Base-by-base conservation (phyloP, 2,888 invertebrate species). In the Oegoconia quadripuncta region DNA sequence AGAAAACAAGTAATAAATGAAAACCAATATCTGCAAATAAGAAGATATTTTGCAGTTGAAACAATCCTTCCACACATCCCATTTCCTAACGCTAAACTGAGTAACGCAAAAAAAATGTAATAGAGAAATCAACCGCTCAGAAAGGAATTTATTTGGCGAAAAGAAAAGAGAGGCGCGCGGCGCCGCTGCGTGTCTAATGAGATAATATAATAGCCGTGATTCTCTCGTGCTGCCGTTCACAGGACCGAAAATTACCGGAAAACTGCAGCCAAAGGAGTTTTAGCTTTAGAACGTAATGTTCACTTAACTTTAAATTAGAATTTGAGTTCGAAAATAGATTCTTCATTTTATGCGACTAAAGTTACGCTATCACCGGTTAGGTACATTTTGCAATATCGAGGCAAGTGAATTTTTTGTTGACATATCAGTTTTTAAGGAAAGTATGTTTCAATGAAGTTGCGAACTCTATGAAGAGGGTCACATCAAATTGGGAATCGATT, bases 141-240 rank as follows among this genome's bases (percentile, higher is more conserved):
- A 68, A 70, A 66, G 71, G 73, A 83, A 82, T 82, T 82, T 80
- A 81, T 83, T 77, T 75, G 72, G 76, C 73, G 72, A 71, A 70
- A 71, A 73, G 67, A 68, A 68, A 68, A 66, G 68, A 63, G 67
- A 67, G 65, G 69, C 59, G 66, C 62, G 64, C 65, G 63, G 35
- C 30, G 67, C 71, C 65, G 72, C 70, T 70, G 76, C 83, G 80
- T 81, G 67, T 79, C 83, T 87, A 86, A 87, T 83, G 84, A 82
- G 82, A 83, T 84, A 86, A 86, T 80, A 79, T 83, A 81, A 87
- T 86, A 83, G 80, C 78, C 74, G 77, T 68, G 84, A 83, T 87
- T 86, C 75, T 59, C 71, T 68, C 67, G 63, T 63, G 67, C 68
- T 67, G 59, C 61, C 70, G 74, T 75, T 78, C 73, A 65, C 66